Conservation (phyloP, 2,888 invertebrate genomes). For the Ophion ellenae region DNA sequence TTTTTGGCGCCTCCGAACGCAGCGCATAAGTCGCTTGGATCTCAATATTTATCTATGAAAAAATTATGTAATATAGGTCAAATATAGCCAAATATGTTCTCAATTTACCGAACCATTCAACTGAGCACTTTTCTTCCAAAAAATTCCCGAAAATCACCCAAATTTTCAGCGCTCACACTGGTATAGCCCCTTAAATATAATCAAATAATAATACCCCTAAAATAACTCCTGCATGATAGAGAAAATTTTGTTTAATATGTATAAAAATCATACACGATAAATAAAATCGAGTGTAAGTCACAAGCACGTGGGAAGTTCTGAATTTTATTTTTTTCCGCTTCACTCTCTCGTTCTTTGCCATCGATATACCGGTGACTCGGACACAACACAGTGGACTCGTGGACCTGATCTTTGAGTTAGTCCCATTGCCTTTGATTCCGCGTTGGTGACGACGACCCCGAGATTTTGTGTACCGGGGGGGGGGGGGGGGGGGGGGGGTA, state of each 20-base stretch:
- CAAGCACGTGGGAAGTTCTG: slow-evolving; percentile 32
- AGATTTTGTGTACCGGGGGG: not conserved
- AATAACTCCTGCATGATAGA: too few relatives aligned
- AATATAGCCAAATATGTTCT: too few relatives aligned
- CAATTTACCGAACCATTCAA: too few relatives aligned
- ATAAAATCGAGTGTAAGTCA: not conserved
- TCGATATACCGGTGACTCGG: not conserved
- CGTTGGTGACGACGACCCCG: slow-evolving; percentile 37
- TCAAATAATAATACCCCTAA: too few relatives aligned
- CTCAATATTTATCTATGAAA: too few relatives aligned
- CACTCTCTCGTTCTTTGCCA: not conserved
- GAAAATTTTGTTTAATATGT: not conserved
- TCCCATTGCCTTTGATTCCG: slow-evolving; percentile 36
- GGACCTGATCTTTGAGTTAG: not conserved
- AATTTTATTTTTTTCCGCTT: slow-evolving; percentile 17
- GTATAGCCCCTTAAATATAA: too few relatives aligned
- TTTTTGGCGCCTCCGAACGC: too few relatives aligned
- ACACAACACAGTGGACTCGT: not conserved
- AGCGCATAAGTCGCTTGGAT: too few relatives aligned
- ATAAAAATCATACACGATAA: not conserved
- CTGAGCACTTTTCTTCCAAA: too few relatives aligned
- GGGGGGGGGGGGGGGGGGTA: not conserved
- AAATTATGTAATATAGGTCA: too few relatives aligned
- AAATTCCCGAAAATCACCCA: too few relatives aligned
- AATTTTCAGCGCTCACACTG: too few relatives aligned